A percentile compares a stretch with the other conserved stretches of the same genome.
Evolutionary conservation across 2,888 invertebrate genomes (phyloP).

Genomic region (Schizaphis graminum): DNA sequence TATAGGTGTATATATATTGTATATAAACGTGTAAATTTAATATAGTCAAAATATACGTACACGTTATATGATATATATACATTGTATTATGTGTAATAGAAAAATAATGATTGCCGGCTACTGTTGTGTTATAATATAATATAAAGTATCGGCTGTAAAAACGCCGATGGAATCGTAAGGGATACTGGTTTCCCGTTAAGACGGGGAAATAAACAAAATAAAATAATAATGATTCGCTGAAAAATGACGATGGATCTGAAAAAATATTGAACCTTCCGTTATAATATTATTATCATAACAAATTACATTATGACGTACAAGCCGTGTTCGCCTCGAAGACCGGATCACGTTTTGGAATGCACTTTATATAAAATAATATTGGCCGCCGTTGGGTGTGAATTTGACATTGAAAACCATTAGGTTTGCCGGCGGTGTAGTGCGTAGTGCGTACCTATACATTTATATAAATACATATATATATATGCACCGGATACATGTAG

Average conservation of each 20-base stretch:
- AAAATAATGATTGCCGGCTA: slow-evolving; percentile 15
- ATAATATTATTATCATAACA: neutral
- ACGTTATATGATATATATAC: neutral
- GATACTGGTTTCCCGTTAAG: slow-evolving; percentile 1
- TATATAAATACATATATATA: neutral
- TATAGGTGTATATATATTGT: neutral
- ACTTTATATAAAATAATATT: slow-evolving; percentile 34
- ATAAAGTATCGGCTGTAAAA: neutral
- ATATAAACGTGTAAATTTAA: neutral
- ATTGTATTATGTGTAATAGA: neutral
- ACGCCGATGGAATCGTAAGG: neutral
- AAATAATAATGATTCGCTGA: slow-evolving; percentile 28
- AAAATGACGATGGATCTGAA: neutral
- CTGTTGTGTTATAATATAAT: neutral
- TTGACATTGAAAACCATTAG: slow-evolving; percentile 32
- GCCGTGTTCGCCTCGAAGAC: slow-evolving; percentile 1
- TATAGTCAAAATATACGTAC: neutral
- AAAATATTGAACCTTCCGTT: neutral
- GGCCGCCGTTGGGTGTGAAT: slow-evolving; percentile 41
- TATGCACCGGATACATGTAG: neutral
- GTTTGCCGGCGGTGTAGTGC: neutral
- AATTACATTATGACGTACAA: slow-evolving; percentile 17
- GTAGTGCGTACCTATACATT: neutral
- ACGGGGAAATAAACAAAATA: neutral
- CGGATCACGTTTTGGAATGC: slow-evolving; percentile 40